Evolutionary conservation across 2,888 invertebrate species (phyloP), one percentile per base, ranked within the genome.

Genomic region (Leptodirus hochenwartii): DNA sequence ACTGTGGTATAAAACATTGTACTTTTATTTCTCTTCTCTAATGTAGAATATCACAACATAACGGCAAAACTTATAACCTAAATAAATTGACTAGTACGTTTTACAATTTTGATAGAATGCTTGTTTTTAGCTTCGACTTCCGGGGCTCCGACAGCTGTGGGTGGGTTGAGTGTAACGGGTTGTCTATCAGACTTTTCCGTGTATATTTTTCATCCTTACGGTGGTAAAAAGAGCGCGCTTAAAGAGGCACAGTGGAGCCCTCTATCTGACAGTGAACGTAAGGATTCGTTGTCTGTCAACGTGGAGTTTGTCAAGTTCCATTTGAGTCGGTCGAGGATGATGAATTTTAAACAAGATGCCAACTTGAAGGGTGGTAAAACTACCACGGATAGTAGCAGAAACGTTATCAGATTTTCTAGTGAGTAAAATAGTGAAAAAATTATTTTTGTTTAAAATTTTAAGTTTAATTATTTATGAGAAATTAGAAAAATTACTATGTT

Each of bases 131-230:
- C n/a, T n/a, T n/a, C n/a, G n/a, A n/a, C n/a, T n/a, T n/a, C n/a
- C n/a, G n/a, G n/a, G 11, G 66, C 67, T 0, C 68, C 71, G 0
- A 69, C 75, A 2, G 77, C 78, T 0, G 71, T 75, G 45, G 87
- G 85, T 16, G 87, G 88, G 0, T 61, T 88, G 2, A 88, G 93
- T 53, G 85, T 98, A 4, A 96, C 95, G 0, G 93, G 91, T 1
- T 91, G 90, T 46, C 64, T 98, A 35, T 87, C 91, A 0, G 93
- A 95, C 57, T 98, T 98, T 59, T 91, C 90, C 2, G 80, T 98
- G 3, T 93, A 90, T 56, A 88, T 98, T 47, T 98, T 95, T 61
- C 96, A 96, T 60, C 96, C 96, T 0, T 98, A 95, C 51, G 93
- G 93, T 5, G 71, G 71, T 4, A 88, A 88, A 54, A 87, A 87